phyloP scores from a whole-genome alignment of 2,888 invertebrate genomes.

The Branchellion lobata region DNA sequence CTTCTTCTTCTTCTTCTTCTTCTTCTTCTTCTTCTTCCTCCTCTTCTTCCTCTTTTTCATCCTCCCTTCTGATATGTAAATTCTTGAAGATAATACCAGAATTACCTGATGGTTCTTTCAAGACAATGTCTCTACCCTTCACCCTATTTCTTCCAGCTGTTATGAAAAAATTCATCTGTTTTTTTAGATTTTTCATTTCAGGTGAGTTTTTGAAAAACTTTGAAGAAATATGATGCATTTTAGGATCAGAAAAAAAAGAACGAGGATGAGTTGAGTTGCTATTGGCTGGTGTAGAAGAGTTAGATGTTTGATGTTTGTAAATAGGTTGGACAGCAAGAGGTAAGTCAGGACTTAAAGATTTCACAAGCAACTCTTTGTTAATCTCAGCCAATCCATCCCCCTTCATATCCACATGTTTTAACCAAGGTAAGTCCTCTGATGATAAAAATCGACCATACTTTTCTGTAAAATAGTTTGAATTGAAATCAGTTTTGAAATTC shows the following conservation, averaged over 20 bases:
- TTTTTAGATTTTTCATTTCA: constrained; percentile 4
- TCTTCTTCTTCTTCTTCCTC: constrained; percentile 19
- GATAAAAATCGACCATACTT: background rate
- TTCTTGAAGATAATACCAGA: background rate
- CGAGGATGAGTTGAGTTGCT: background rate
- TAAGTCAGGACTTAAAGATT: background rate
- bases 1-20: background rate
- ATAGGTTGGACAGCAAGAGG: too few species aligned
- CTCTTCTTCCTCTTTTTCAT: constrained; percentile 1
- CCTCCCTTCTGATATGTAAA: background rate
- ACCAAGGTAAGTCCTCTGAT: background rate
- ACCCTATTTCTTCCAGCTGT: background rate
- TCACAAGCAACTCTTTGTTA: background rate
- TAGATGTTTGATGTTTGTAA: too few species aligned
- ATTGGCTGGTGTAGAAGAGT: background rate
- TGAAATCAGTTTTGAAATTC: background rate
- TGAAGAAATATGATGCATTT: background rate
- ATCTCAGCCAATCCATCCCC: background rate
- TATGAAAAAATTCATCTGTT: background rate
- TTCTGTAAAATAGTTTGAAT: background rate
- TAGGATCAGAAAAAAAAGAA: background rate
- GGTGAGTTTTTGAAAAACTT: background rate
- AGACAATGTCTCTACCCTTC: background rate
- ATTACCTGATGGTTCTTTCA: background rate
- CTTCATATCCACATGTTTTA: background rate